These are phyloP conservation scores for Garra rufa DNA, from an alignment of 2,113 vertebrate genomes.

Conservation along the genomic window DNA sequence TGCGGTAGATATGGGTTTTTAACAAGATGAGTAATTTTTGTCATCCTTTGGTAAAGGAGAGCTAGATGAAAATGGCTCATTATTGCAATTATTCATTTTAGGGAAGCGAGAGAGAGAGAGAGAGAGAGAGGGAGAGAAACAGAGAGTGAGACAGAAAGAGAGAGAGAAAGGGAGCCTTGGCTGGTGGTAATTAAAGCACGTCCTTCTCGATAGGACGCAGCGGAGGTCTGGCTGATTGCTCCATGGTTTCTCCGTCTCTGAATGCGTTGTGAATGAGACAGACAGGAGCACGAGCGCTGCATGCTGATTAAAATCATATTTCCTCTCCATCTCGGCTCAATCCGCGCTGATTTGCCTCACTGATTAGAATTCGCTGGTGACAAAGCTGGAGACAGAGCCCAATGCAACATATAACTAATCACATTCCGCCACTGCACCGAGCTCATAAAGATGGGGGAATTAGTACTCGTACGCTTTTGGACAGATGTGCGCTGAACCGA, in stretches of 20 bases:
- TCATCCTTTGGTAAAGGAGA: conserved; percentile 49
- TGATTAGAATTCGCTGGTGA: conserved; percentile 56
- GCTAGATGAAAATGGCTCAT: conserved; percentile 52
- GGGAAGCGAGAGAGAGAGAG: conserved; percentile 7
- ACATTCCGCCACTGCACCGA: conserved; percentile 23
- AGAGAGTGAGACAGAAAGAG: conserved; percentile 2
- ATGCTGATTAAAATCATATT: conserved; percentile 62
- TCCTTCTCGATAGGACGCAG: conserved; percentile 58
- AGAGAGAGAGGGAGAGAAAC: conserved; percentile 14
- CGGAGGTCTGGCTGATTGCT: conserved; percentile 60
- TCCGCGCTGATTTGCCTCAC: conserved; percentile 55
- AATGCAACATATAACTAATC: conserved; percentile 32
- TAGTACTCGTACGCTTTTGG: conserved; percentile 1
- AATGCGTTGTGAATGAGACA: conserved; percentile 52
- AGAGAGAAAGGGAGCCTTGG: conserved; percentile 27
- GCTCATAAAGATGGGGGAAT: conserved; percentile 26
- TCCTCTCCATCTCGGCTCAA: conserved; percentile 53
- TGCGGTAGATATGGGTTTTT: conserved; percentile 48
- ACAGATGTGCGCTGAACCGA: conserved; percentile 20
- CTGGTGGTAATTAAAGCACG: conserved; percentile 62
- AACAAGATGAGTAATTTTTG: conserved; percentile 57
- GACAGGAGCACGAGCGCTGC: conserved; percentile 48
- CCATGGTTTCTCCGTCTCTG: conserved; percentile 55
- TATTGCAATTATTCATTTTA: conserved; percentile 54
- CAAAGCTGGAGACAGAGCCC: conserved; percentile 49